phyloP scores from a whole-genome alignment of 2,797 vertebrate species.

The Sparidentex hasta region DNA sequence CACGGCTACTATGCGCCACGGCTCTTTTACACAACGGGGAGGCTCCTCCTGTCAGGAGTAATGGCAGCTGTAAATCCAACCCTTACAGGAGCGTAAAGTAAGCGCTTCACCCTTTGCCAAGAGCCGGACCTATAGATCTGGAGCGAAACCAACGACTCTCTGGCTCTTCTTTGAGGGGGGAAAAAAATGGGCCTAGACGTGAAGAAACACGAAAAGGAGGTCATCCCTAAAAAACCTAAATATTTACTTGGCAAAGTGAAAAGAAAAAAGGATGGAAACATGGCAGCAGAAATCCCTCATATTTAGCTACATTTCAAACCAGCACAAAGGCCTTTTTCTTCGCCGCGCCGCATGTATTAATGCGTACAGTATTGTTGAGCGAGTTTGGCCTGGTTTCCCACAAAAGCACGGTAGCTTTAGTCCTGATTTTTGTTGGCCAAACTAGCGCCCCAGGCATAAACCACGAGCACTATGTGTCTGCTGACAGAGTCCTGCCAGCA shows the following conservation, averaged over 20 bases:
- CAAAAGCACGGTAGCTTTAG: slow-evolving; percentile 52
- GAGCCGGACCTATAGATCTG: slow-evolving; percentile 36
- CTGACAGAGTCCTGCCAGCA: slow-evolving; percentile 66
- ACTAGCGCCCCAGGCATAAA: slow-evolving; percentile 60
- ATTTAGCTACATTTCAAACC: slow-evolving; percentile 37
- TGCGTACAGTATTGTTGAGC: slow-evolving; percentile 47
- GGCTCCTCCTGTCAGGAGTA: slow-evolving; percentile 52
- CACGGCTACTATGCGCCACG: slow-evolving; percentile 41
- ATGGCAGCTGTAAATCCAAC: slow-evolving; percentile 52
- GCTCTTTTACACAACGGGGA: slow-evolving; percentile 59
- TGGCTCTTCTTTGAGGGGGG: slow-evolving; percentile 36
- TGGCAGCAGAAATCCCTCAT: slow-evolving; percentile 1
- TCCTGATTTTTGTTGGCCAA: slow-evolving; percentile 48
- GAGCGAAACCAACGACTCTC: slow-evolving; percentile 30
- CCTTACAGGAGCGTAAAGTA: slow-evolving; percentile 25
- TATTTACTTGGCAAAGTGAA: slow-evolving; percentile 25
- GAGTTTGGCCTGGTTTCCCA: slow-evolving; percentile 51
- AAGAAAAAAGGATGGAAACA: slow-evolving; percentile 8
- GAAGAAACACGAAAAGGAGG: not conserved
- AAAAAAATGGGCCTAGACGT: slow-evolving; percentile 32
- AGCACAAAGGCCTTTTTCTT: slow-evolving; percentile 58
- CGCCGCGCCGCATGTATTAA: slow-evolving; percentile 25
- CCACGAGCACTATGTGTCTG: slow-evolving; percentile 56
- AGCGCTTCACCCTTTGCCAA: slow-evolving; percentile 11
- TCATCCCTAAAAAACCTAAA: not conserved